Evolutionary conservation across 2,888 invertebrate genomes (phyloP).

Genomic region (Lepidonotus clava): DNA sequence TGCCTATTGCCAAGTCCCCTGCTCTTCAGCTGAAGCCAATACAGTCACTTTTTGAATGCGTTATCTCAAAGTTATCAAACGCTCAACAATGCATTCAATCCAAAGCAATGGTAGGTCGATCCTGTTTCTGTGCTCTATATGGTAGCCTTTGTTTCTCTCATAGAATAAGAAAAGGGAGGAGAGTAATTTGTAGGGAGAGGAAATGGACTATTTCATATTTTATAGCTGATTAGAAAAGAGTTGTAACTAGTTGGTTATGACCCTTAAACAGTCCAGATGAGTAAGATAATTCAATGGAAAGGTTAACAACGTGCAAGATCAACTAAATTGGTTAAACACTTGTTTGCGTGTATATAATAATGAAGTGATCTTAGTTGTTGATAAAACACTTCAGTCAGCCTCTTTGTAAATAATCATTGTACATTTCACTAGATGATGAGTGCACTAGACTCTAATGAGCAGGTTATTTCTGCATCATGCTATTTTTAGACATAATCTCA

Average conservation of each 20-base stretch:
- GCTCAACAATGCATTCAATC: constrained; percentile 21
- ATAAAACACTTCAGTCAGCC: neutral
- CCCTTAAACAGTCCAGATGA: neutral
- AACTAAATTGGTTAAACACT: neutral
- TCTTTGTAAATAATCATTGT: neutral
- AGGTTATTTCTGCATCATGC: neutral
- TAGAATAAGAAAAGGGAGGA: neutral
- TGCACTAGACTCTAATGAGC: neutral
- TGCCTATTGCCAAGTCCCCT: neutral
- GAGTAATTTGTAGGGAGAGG: neutral
- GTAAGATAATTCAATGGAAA: neutral
- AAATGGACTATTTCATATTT: neutral
- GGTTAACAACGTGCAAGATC: neutral
- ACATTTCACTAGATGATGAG: constrained; percentile 18
- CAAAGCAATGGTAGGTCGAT: constrained; percentile 28
- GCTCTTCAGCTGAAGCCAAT: neutral
- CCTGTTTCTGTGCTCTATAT: neutral
- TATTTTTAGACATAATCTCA: neutral
- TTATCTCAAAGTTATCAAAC: neutral
- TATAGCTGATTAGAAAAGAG: neutral
- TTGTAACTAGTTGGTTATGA: neutral
- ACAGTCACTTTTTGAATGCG: neutral
- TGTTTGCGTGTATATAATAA: neutral
- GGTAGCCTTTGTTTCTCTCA: neutral
- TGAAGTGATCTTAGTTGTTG: neutral